Base-by-base conservation (phyloP, 2,113 vertebrate species). In the Mus spicilegus region DNA sequence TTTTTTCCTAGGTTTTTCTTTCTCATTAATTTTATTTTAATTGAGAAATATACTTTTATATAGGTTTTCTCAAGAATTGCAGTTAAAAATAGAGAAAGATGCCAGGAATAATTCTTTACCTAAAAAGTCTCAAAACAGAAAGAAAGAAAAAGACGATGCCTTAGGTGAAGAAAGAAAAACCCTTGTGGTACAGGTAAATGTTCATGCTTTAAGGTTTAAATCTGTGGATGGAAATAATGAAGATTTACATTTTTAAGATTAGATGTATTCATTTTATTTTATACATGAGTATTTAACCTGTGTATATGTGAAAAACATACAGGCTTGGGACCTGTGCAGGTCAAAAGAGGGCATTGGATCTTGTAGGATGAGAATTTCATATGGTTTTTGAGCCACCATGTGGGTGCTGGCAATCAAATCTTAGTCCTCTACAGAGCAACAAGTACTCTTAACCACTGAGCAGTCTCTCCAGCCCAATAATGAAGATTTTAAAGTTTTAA, bases 21-120 rank as follows among this genome's bases (percentile, higher is more conserved):
- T 96, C 9, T 78, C 17, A 72, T 81, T 28, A 3, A 61, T 92
- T 95, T 87, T 51, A 42, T 91, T 94, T 91, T 89, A 76, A 93
- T 70, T 87, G 58, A 87, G 58, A 92, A 94, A 77, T 95, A 16
- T 89, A 61, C 87, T 97, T 96, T 96, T 95, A 84, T 75, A 4
- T 81, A 99, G 99, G 92, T 99, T 99, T 98, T 93, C 99, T 93
- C 98, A 99, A 58, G 99, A 99, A 96, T 98, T 99, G 87, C 98
- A 99, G 95, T 94, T 98, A 33, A 99, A 99, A 96, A 98, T 99
- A 96, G 98, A 99, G 96, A 99, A 99, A 97, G 99, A 99, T 95
- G 97, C 98, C 91, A 99, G 97, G 97, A 98, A 98, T 94, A 98
- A 98, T 94, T 98, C 98, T 19, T 89, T 99, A 49, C 98, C 98